Percentiles rank a stretch among this genome's conserved stretches.
Evolutionary conservation across 2,797 vertebrate genomes (phyloP).

Genomic region (Melanogrammus aeglefinus): DNA sequence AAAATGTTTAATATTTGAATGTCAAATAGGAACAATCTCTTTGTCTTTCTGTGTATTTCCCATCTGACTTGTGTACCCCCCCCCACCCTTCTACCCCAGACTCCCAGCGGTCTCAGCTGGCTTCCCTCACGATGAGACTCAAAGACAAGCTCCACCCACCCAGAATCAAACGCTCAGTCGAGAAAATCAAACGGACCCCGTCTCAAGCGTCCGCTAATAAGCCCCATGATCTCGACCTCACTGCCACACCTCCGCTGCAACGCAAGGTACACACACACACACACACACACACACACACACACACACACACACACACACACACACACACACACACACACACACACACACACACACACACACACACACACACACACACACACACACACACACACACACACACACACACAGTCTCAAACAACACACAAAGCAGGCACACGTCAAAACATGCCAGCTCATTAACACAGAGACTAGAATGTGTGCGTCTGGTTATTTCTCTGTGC

Average conservation of each 20-base stretch:
- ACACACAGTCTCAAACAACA: neutral
- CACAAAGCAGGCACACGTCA: neutral
- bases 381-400: neutral
- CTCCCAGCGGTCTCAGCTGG: conserved; percentile 87
- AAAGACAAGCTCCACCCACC: conserved; percentile 91
- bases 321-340: neutral
- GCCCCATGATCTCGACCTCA: conserved; percentile 77
- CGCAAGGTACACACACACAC: conserved; percentile 25
- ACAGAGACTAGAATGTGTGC: neutral
- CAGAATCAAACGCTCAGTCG: conserved; percentile 76
- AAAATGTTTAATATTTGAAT: neutral
- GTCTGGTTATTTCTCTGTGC: neutral
- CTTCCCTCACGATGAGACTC: conserved; percentile 89
- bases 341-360: neutral
- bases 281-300: neutral
- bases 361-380: neutral
- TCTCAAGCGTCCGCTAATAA: conserved; percentile 78
- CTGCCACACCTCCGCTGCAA: conserved; percentile 60
- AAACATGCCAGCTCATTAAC: neutral
- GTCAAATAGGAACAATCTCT: neutral
- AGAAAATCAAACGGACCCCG: conserved; percentile 79
- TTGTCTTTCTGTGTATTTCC: neutral
- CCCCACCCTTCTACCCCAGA: conserved; percentile 61
- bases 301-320: neutral
- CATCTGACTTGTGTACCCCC: neutral